Evolutionary conservation across 2,797 vertebrate species (phyloP).

Genomic region (Rhabdomys pumilio): DNA sequence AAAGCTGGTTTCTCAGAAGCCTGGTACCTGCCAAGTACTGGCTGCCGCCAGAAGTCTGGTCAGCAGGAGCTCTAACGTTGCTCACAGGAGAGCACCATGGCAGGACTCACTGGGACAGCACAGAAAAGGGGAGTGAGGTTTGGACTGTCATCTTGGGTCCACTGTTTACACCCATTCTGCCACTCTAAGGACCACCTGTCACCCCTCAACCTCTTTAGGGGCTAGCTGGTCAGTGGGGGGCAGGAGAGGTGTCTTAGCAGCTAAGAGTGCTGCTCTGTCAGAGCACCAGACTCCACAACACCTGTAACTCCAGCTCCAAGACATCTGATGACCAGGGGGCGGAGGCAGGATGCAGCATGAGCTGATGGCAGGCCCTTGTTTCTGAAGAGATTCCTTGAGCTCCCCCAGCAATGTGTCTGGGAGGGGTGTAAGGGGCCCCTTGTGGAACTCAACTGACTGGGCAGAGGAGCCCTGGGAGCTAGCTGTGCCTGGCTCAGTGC

Average conservation of each 20-base stretch:
- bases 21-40: rapidly evolving
- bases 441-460: not conserved
- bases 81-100: not conserved
- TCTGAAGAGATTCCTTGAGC: not conserved
- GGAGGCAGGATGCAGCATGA: not conserved
- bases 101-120: not conserved
- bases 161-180: not conserved
- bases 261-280: not conserved
- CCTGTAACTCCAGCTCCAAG: not conserved
- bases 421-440: not conserved
- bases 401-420: not conserved
- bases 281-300: not conserved
- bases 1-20: not conserved
- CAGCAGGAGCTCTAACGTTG: not conserved
- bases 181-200: not conserved
- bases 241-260: not conserved
- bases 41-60: not conserved
- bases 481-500: not conserved
- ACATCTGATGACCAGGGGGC: not conserved
- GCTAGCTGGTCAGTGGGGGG: not conserved
- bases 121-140: not conserved
- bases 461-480: not conserved
- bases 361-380: not conserved
- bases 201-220: not conserved
- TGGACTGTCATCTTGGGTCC: not conserved